Evolutionary conservation across 1,140 invertebrate species (phyloP), one percentile per base, ranked within the genome.

Genomic region (Drosophila kohkoa): DNA sequence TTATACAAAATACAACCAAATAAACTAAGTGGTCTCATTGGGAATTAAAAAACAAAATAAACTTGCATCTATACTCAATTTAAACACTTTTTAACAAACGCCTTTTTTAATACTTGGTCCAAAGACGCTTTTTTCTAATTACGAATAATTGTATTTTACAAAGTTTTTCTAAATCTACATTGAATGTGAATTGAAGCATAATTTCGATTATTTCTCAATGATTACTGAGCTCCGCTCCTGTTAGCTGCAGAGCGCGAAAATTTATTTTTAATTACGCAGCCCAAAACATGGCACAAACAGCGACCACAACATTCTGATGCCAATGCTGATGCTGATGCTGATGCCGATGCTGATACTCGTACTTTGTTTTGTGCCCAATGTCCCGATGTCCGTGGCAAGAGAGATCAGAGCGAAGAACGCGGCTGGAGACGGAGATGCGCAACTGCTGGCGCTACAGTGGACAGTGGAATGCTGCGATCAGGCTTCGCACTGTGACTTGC

Each of bases 241-340:
- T 51, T 5, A 1, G 15, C 5, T 30, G 52, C 15, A 68, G 64
- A 69, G 81, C 70, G 83, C 83, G 81, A 88, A 89, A 88, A 89
- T 88, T 88, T 88, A 88, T 88, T 89, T 88, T 88, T 88, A 88
- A 88, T 88, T 89, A 88, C 81, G 85, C 74, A 79, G 81, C 81
- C 85, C 75, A 82, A 88, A 88, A 88, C 85, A 89, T 89, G 81
- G 78, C 82, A 90, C 77, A 90, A 87, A 83, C 80, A 87, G 77
- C 79, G 81, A 49, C 71, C 81, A 74, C 81, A 81, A 89, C 78
- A 90, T 86, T 79, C 82, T 82, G 71, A 87, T 87, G 69, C 55
- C 5, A 48, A 67, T 62, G 32, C 46, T 38, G 28, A 62, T 38
- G 32, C n/a, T 16, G 43, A 38, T 20, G 16, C 16, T 16, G 41